Evolutionary conservation across 2,113 vertebrate genomes (phyloP).

Genomic region (Passer domesticus): DNA sequence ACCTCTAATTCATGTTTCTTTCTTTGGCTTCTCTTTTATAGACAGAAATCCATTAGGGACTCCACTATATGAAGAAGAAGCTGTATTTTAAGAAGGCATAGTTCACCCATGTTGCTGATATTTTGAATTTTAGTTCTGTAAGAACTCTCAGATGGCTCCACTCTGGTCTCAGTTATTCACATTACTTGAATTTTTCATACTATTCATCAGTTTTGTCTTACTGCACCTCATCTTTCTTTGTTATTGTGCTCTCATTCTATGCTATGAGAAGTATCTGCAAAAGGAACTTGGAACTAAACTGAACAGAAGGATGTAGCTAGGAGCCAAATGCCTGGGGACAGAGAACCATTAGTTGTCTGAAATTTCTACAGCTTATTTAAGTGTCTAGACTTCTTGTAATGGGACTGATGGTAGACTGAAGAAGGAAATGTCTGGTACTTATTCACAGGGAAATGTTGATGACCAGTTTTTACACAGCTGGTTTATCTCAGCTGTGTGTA

Average conservation of each 20-base stretch:
- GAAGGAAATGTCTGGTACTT: background rate
- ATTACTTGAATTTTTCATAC: background rate
- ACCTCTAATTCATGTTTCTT: background rate
- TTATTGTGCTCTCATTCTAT: background rate
- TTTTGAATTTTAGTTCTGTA: background rate
- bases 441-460: background rate
- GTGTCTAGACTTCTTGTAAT: background rate
- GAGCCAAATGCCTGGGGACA: background rate
- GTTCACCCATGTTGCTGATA: background rate
- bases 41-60: background rate
- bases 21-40: background rate
- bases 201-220: background rate
- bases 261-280: background rate
- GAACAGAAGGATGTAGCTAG: background rate
- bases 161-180: background rate
- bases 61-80: background rate
- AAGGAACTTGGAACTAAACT: background rate
- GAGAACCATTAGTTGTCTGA: background rate
- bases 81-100: background rate
- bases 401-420: background rate
- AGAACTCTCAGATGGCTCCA: background rate
- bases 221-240: background rate
- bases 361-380: background rate
- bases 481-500: background rate
- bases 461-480: background rate